A percentile compares a stretch with the other conserved stretches of the same genome.
These are phyloP conservation scores for Misgurnus anguillicaudatus DNA, from an alignment of 2,113 vertebrate genomes.

Conservation along the genomic window DNA sequence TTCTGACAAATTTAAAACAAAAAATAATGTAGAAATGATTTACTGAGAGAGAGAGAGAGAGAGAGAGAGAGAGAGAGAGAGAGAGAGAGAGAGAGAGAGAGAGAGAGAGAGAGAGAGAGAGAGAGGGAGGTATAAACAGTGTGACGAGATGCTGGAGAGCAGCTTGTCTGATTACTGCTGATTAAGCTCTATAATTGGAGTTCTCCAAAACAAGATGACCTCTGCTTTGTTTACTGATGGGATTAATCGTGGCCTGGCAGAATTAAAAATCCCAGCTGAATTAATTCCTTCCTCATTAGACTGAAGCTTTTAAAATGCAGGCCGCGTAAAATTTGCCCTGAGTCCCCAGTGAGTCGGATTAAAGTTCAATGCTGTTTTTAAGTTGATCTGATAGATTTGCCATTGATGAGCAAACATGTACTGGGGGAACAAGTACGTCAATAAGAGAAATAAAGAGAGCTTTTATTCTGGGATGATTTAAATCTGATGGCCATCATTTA, in stretches of 20 bases:
- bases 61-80: not conserved
- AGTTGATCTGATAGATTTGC: conserved; percentile 10
- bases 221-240: conserved; percentile 80
- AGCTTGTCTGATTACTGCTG: conserved; percentile 76
- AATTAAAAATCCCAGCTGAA: conserved; percentile 79
- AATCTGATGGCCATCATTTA: conserved; percentile 4
- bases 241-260: conserved; percentile 71
- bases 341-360: conserved; percentile 4
- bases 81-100: not conserved
- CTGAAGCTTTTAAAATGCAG: conserved; percentile 67
- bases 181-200: conserved; percentile 77
- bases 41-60: not conserved
- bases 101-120: conserved; percentile 6
- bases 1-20: too few relatives aligned
- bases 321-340: not conserved
- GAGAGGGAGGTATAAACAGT: conserved; percentile 35
- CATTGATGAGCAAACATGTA: not conserved
- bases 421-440: not conserved
- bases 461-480: conserved; percentile 6
- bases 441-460: not conserved
- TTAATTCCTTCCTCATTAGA: conserved; percentile 74
- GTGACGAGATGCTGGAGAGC: conserved; percentile 69
- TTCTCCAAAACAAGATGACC: conserved; percentile 80
- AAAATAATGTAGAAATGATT: too few relatives aligned
- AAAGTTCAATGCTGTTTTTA: conserved; percentile 10